Conservation (phyloP, 2,888 invertebrate genomes). For the Therioaphis trifolii region DNA sequence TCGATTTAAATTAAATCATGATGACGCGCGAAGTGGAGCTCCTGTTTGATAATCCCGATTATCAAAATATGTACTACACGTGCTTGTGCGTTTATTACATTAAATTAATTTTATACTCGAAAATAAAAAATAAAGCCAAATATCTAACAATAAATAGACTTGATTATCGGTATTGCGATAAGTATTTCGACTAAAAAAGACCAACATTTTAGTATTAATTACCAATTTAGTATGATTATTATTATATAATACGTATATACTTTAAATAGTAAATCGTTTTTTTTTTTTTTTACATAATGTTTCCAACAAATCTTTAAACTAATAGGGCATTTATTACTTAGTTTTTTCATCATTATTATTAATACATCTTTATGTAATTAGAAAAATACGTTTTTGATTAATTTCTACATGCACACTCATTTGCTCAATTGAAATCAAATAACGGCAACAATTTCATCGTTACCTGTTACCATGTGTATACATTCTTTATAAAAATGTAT, state of each 20-base stretch:
- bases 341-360: background rate
- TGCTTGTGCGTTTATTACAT: too few species aligned
- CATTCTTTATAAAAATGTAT: constrained; percentile 23
- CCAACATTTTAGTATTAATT: background rate
- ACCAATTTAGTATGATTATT: too few species aligned
- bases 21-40: background rate
- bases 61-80: background rate
- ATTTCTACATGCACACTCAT: constrained; percentile 42
- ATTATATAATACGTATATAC: too few species aligned
- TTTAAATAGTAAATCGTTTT: background rate
- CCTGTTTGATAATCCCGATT: background rate
- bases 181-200: background rate
- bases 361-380: background rate
- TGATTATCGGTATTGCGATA: background rate
- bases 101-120: background rate
- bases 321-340: constrained; percentile 55
- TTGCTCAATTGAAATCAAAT: constrained; percentile 59
- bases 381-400: background rate
- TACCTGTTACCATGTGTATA: constrained; percentile 22
- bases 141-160: constrained; percentile 31
- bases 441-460: constrained; percentile 50
- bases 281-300: background rate
- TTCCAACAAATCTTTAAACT: background rate
- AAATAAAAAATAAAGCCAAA: constrained; percentile 31
- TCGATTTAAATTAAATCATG: constrained; percentile 55